Evolutionary conservation across 2,113 vertebrate genomes (phyloP).

Genomic region (Chlorocebus sabaeus): DNA sequence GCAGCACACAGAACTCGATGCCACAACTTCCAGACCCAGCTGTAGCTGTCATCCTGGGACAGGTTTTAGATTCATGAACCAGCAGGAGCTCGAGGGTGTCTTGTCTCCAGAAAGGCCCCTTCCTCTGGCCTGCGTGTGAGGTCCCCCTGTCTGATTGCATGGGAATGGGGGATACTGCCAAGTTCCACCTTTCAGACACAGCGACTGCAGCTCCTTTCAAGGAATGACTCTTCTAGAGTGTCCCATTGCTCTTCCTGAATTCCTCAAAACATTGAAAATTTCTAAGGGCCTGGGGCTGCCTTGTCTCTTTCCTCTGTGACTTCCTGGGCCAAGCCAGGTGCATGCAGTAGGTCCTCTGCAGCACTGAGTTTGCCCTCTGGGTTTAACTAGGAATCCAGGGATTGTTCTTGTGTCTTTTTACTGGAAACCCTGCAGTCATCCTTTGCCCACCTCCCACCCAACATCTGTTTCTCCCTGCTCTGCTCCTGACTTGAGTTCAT

Average conservation of each 20-base stretch:
- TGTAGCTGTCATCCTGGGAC: fast-evolving
- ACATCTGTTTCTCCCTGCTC: fast-evolving
- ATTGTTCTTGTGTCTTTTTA: background rate
- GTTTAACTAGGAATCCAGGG: fast-evolving
- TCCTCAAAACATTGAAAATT: fast-evolving
- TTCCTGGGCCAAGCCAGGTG: background rate
- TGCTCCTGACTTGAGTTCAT: fast-evolving
- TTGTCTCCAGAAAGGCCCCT: background rate
- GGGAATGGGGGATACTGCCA: background rate
- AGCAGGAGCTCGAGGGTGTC: background rate
- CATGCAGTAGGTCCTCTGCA: fast-evolving
- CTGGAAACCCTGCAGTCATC: background rate
- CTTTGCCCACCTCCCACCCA: fast-evolving
- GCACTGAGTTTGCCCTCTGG: background rate
- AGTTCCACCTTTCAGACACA: fast-evolving
- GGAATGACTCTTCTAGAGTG: background rate
- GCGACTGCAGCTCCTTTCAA: fast-evolving
- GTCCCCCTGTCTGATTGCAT: fast-evolving
- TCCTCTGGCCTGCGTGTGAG: fast-evolving
- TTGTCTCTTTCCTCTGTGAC: background rate
- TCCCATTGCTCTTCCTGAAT: fast-evolving
- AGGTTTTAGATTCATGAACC: background rate
- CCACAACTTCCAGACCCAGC: fast-evolving
- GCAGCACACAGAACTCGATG: fast-evolving
- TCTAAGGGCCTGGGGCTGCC: background rate